phyloP scores from a whole-genome alignment of 2,888 invertebrate genomes.

The Piscicola geometra region DNA sequence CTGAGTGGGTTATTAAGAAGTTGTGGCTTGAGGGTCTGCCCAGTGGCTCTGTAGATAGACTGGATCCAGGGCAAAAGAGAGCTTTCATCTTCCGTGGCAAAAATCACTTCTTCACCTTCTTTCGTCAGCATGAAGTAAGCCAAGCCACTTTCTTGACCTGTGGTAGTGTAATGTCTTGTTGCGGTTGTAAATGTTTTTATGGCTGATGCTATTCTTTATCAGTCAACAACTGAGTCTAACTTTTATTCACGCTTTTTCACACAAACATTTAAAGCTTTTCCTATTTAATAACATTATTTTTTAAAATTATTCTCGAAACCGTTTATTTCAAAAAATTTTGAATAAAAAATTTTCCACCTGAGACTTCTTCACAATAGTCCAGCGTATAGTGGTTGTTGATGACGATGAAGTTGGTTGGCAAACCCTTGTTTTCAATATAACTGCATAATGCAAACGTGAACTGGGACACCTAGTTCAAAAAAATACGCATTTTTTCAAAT shows the following conservation, averaged over 20 bases:
- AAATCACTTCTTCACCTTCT: conserved; percentile 26
- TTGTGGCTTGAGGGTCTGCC: conserved; percentile 26
- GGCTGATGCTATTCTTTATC: too few species aligned
- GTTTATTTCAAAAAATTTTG: too few species aligned
- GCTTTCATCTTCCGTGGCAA: conserved; percentile 27
- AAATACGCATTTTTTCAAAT: too few species aligned
- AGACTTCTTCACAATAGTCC: conserved; percentile 23
- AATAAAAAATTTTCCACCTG: too few species aligned
- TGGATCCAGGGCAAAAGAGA: conserved; percentile 23
- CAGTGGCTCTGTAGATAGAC: conserved; percentile 27
- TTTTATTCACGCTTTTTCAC: too few species aligned
- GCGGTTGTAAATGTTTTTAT: too few species aligned
- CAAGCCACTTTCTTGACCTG: neutral
- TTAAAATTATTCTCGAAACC: too few species aligned
- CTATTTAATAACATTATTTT: too few species aligned
- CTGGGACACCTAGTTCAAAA: conserved; percentile 35
- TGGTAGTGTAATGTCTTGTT: too few species aligned
- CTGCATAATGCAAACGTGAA: conserved; percentile 32
- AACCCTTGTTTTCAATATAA: conserved; percentile 23
- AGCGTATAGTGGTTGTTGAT: conserved; percentile 19
- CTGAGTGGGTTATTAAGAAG: neutral
- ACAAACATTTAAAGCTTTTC: too few species aligned
- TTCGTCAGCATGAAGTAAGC: conserved; percentile 25
- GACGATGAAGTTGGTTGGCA: neutral
- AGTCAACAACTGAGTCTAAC: too few species aligned